Conservation (phyloP, 2,797 vertebrate species). For the Enteromius paludinosus region DNA sequence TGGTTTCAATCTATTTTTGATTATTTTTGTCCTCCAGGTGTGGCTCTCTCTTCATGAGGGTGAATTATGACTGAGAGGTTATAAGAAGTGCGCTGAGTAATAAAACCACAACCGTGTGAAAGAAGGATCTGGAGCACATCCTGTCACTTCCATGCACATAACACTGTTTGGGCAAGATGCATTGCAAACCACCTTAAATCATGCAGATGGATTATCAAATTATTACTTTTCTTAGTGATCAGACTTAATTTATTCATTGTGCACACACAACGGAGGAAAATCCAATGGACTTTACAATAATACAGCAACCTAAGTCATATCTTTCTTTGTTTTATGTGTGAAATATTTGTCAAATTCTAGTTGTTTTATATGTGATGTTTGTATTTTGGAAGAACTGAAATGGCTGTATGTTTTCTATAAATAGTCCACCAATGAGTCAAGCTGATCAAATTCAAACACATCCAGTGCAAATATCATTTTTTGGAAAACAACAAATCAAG, state of each 20-base stretch:
- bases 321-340: neutral
- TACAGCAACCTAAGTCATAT: neutral
- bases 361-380: neutral
- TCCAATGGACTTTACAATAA: neutral
- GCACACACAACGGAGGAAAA: neutral
- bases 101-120: constrained; percentile 38
- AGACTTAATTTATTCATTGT: neutral
- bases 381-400: neutral
- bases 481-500: neutral
- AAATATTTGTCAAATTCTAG: too few relatives aligned
- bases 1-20: constrained; percentile 40
- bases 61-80: constrained; percentile 42
- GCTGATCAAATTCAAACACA: neutral
- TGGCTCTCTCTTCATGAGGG: constrained; percentile 15
- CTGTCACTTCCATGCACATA: neutral
- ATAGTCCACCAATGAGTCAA: neutral
- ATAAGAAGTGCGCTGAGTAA: constrained; percentile 35
- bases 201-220: neutral
- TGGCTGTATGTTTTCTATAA: neutral
- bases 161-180: neutral
- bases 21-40: constrained; percentile 51
- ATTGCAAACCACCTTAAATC: neutral
- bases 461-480: neutral
- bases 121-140: constrained; percentile 12
- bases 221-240: neutral